Evolutionary conservation across 1,140 invertebrate genomes (phyloP).

Genomic region (Phenacoccus solenopsis): DNA sequence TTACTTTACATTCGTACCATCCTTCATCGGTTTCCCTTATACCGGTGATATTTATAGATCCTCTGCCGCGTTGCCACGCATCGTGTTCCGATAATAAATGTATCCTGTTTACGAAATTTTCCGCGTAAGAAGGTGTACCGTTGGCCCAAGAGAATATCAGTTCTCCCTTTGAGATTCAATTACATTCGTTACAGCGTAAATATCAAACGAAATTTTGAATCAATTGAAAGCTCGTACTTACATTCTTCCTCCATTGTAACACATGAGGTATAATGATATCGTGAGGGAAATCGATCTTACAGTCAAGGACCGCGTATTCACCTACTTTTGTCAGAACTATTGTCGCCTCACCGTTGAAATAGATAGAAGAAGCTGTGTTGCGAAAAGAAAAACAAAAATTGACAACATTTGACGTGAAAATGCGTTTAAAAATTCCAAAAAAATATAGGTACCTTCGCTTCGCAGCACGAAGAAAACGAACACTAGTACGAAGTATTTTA

Average conservation of each 20-base stretch:
- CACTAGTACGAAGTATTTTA: not conserved
- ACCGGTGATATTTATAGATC: slow-evolving; percentile 77
- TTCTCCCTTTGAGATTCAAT: slow-evolving; percentile 53
- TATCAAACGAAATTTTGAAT: too few relatives aligned
- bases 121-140: slow-evolving; percentile 48
- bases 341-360: not conserved
- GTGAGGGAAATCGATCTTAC: slow-evolving; percentile 79
- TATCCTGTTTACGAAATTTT: slow-evolving; percentile 62
- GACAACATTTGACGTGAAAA: too few relatives aligned
- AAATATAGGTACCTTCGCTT: not conserved
- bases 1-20: slow-evolving; percentile 80
- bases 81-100: slow-evolving; percentile 37
- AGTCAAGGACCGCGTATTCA: slow-evolving; percentile 75
- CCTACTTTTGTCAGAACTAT: slow-evolving; percentile 54
- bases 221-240: slow-evolving; percentile 38
- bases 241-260: slow-evolving; percentile 81
- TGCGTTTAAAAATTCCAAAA: too few relatives aligned
- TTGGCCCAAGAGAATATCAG: slow-evolving; percentile 69
- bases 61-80: slow-evolving; percentile 44
- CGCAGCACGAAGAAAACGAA: not conserved
- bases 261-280: slow-evolving; percentile 75
- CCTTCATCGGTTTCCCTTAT: slow-evolving; percentile 78
- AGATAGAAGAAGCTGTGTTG: not conserved
- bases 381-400: too few relatives aligned
- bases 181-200: too few relatives aligned